Base-by-base conservation (phyloP, 2,888 invertebrate genomes). In the Drosophila prostipennis region DNA sequence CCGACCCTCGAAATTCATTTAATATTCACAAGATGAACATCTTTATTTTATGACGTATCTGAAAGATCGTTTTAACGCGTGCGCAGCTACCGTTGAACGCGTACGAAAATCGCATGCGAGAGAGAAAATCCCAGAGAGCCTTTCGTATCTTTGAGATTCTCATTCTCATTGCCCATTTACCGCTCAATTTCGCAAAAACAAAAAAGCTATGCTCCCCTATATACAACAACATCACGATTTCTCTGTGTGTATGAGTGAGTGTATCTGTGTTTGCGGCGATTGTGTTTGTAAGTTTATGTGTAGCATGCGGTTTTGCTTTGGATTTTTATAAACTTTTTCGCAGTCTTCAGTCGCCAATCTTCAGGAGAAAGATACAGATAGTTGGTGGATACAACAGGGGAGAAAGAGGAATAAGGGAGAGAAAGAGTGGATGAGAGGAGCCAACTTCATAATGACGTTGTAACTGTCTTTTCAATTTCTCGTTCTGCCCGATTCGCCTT, bases 401-500 rank as follows among this genome's bases (percentile, higher is more conserved):
- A 13, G 23, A 14, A 8, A 3, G 32, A 11, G 23, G 34, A 11
- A 11, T 11, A 34, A 10, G 13, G 19, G 45, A 42, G 65, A 52
- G 29, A n/a, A 54, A 36, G 64, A 40, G 10, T 19, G 11, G 19
- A 19, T 19, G 42, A 42, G 78, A 23, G 3, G 32, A 13, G 16
- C 11, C 4, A 48, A 34, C 85, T 70, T 87, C 84, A 87, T 87
- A 69, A 85, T 87, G 87, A 87, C 73, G 79, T 85, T 84, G 82
- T 84, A 84, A 84, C 85, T 87, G 84, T 84, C 80, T 85, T 77
- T 85, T 84, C 87, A 85, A 84, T 83, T 87, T 84, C 87, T 82
- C 80, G 82, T 86, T 86, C 83, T 83, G 84, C 86, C 80, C 82
- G 82, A 86, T 82, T 86, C 86, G 86, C 67, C 80, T 77, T 77